Percentiles rank a stretch among this genome's conserved stretches.
Evolutionary conservation across 2,888 invertebrate species (phyloP).

Genomic region (Diploptera punctata): DNA sequence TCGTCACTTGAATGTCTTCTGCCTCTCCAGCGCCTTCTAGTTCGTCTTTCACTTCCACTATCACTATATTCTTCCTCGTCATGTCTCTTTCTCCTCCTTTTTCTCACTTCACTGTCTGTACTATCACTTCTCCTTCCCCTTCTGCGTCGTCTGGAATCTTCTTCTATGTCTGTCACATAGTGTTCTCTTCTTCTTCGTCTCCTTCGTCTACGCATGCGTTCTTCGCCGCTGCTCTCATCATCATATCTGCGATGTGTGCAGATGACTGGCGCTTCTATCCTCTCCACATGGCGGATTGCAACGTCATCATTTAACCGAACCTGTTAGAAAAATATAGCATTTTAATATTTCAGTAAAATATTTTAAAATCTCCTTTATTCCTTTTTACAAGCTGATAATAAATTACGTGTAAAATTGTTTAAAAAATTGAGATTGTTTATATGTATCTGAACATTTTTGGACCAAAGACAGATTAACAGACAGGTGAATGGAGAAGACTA

Average conservation of each 20-base stretch:
- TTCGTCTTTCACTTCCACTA: slow-evolving; percentile 24
- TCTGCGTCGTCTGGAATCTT: slow-evolving; percentile 43
- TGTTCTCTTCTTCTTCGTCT: slow-evolving; percentile 47
- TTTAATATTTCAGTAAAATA: neutral
- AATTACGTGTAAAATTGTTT: no score
- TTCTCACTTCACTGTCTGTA: slow-evolving; percentile 23
- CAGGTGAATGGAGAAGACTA: no score
- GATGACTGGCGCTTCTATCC: slow-evolving; percentile 42
- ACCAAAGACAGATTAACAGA: no score
- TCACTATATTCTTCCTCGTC: slow-evolving; percentile 12
- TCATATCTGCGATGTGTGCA: slow-evolving; percentile 33
- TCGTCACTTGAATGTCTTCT: slow-evolving; percentile 37
- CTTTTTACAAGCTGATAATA: no score
- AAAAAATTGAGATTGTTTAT: no score
- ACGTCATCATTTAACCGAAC: slow-evolving; percentile 51
- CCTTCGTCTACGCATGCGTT: slow-evolving; percentile 46
- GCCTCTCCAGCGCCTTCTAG: slow-evolving; percentile 39
- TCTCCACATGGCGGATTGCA: slow-evolving; percentile 46
- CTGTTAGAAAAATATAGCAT: slow-evolving; percentile 42
- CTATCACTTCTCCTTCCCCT: slow-evolving; percentile 38
- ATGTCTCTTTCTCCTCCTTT: slow-evolving; percentile 21
- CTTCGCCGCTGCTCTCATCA: slow-evolving; percentile 29
- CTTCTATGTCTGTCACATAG: slow-evolving; percentile 44
- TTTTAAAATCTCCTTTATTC: neutral
- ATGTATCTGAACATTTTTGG: no score